Evolutionary conservation across 2,888 invertebrate genomes (phyloP).

Genomic region (Caenorhabditis angaria): DNA sequence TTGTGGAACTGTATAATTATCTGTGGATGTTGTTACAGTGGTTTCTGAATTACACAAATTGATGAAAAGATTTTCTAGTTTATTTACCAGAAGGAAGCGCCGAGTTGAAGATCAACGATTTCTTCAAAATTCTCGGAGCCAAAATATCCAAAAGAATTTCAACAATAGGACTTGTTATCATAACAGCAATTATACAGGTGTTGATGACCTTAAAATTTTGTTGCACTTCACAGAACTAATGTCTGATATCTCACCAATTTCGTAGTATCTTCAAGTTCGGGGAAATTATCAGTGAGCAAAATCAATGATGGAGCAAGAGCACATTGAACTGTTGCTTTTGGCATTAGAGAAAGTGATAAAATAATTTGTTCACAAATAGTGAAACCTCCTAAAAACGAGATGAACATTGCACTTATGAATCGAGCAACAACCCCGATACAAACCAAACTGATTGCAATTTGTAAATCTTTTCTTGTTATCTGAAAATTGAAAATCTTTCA

Average conservation of each 20-base stretch:
- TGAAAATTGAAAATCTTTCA: constrained; percentile 9
- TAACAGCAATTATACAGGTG: constrained; percentile 41
- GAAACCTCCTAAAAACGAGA: constrained; percentile 29
- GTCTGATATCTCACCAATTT: constrained; percentile 22
- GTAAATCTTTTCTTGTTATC: constrained; percentile 21
- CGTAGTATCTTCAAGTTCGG: constrained; percentile 31
- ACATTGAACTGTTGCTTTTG: constrained; percentile 50
- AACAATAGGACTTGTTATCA: constrained; percentile 34
- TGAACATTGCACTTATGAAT: constrained; percentile 32
- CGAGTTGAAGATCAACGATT: neutral
- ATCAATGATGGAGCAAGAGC: constrained; percentile 44
- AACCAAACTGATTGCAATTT: constrained; percentile 28
- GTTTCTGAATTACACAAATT: too few species aligned
- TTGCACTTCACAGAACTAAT: neutral
- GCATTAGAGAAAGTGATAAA: constrained; percentile 37
- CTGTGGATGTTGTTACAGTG: neutral
- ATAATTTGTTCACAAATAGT: constrained; percentile 41
- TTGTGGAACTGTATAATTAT: neutral
- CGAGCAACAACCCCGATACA: constrained; percentile 22
- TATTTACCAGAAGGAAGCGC: neutral
- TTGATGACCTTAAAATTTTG: constrained; percentile 35
- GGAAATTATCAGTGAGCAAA: constrained; percentile 24
- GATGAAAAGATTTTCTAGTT: neutral
- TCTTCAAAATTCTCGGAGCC: constrained; percentile 20
- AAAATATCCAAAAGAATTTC: constrained; percentile 35